These are phyloP conservation scores for Conopomorpha cramerella DNA, from an alignment of 1,140 invertebrate genomes.

Conservation along the genomic window DNA sequence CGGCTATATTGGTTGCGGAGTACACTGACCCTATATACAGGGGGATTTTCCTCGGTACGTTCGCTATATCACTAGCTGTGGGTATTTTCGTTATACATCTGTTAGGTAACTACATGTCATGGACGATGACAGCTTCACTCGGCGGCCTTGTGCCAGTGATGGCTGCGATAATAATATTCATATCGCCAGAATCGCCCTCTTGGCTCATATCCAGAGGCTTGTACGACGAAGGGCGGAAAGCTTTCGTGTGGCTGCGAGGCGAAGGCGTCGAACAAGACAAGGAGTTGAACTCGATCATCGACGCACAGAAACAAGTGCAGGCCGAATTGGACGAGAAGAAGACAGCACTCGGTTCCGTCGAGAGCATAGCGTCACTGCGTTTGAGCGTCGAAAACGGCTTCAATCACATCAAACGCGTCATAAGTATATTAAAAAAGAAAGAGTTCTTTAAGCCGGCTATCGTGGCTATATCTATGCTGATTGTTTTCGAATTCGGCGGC, in stretches of 20 bases:
- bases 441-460: conserved; percentile 47
- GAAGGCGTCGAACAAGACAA: conserved; percentile 22
- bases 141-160: conserved; percentile 37
- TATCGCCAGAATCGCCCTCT: conserved; percentile 44
- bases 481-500: conserved; percentile 46
- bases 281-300: conserved; percentile 41
- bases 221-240: conserved; percentile 35
- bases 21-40: conserved; percentile 46
- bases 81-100: conserved; percentile 43
- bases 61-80: conserved; percentile 40
- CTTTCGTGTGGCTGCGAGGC: conserved; percentile 43
- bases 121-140: conserved; percentile 39
- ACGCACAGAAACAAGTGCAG: conserved; percentile 25
- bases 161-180: conserved; percentile 38
- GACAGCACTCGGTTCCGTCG: conserved; percentile 14
- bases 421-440: conserved; percentile 46
- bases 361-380: conserved; percentile 21
- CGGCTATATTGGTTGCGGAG: conserved; percentile 44
- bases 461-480: conserved; percentile 45
- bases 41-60: conserved; percentile 41
- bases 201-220: conserved; percentile 45
- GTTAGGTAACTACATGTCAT: conserved; percentile 41
- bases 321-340: conserved; percentile 8
- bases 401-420: conserved; percentile 22
- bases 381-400: conserved; percentile 12